These are phyloP conservation scores for Micropoecilia bifurca DNA, from an alignment of 2,797 vertebrate species.

Conservation along the genomic window DNA sequence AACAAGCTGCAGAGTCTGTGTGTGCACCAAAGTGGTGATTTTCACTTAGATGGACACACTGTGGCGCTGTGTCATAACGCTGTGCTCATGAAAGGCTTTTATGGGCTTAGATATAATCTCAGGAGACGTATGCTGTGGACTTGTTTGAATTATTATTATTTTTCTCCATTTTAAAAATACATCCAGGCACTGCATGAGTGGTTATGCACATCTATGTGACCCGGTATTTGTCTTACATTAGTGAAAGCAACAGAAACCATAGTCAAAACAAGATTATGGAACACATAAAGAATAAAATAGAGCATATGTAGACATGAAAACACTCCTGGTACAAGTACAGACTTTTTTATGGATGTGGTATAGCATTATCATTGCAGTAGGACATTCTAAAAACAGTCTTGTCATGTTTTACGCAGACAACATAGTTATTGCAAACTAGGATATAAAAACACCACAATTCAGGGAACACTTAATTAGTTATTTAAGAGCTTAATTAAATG, in stretches of 20 bases:
- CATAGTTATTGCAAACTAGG: background rate
- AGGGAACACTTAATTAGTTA: background rate
- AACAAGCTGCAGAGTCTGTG: conserved; percentile 2
- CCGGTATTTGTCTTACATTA: conserved; percentile 36
- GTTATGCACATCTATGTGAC: conserved; percentile 35
- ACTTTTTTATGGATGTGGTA: background rate
- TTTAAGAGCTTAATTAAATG: background rate
- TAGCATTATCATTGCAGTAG: background rate
- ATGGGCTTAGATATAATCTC: conserved; percentile 50
- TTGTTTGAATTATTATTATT: conserved; percentile 43
- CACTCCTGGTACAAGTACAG: background rate
- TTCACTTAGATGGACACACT: conserved; percentile 37
- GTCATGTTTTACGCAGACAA: background rate
- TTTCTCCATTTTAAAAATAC: conserved; percentile 56
- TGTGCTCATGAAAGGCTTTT: conserved; percentile 37
- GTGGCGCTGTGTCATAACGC: conserved; percentile 50
- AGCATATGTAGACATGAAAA: background rate
- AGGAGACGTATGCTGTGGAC: conserved; percentile 45
- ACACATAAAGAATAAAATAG: background rate
- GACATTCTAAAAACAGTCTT: background rate
- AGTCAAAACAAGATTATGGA: background rate
- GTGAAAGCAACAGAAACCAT: conserved; percentile 12
- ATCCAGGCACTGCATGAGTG: conserved; percentile 39
- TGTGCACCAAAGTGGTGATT: conserved; percentile 21
- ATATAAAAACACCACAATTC: background rate